phyloP scores from a whole-genome alignment of 2,888 invertebrate genomes.

The Tachina lurida region DNA sequence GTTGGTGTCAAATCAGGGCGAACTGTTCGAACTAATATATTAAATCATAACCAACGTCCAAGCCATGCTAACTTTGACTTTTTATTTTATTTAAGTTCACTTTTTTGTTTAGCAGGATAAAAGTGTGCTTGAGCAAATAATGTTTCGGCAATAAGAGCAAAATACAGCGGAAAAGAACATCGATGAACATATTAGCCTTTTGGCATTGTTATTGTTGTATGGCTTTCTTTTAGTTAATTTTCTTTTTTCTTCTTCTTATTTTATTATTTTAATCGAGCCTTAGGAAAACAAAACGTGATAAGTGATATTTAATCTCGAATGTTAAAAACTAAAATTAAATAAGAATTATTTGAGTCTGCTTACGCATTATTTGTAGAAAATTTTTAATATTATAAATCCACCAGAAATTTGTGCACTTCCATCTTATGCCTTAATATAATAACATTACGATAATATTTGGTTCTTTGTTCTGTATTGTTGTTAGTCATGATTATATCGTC shows the following conservation, averaged over 20 bases:
- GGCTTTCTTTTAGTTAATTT: neutral
- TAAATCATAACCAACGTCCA: conserved; percentile 56
- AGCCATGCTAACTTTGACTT: conserved; percentile 57
- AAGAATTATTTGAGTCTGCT: neutral
- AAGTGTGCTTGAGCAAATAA: conserved; percentile 50
- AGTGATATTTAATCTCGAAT: conserved; percentile 78
- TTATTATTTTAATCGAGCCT: conserved; percentile 73
- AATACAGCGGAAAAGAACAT: conserved; percentile 55
- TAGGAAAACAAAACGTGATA: conserved; percentile 80
- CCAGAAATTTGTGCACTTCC: too few species aligned
- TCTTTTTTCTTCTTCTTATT: conserved; percentile 38
- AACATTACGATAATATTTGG: too few species aligned
- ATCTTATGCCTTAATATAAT: too few species aligned
- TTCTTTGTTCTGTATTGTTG: too few species aligned
- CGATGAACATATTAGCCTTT: conserved; percentile 57
- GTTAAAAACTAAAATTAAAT: conserved; percentile 49
- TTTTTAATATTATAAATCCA: neutral
- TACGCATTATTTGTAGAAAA: neutral
- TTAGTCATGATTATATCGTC: too few species aligned
- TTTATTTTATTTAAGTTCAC: conserved; percentile 33
- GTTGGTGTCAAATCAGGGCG: conserved; percentile 65
- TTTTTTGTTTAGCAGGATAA: conserved; percentile 46
- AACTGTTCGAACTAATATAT: conserved; percentile 58
- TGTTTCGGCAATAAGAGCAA: conserved; percentile 50
- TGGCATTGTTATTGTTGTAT: conserved; percentile 53